phyloP scores from a whole-genome alignment of 1,140 invertebrate species.

The Drosophila seguyi region DNA sequence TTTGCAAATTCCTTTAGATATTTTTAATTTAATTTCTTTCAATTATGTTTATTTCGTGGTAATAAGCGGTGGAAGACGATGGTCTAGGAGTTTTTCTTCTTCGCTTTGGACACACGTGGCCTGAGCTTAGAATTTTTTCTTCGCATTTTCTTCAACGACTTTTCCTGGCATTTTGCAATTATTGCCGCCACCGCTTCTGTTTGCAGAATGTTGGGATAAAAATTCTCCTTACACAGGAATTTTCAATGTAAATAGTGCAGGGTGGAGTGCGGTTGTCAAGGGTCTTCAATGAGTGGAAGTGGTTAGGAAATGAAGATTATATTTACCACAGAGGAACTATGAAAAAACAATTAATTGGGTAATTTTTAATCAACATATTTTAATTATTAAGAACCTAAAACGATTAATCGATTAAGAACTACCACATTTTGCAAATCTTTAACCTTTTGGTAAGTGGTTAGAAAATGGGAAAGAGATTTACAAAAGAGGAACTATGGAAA shows the following conservation, averaged over 20 bases:
- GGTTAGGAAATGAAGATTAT: neutral
- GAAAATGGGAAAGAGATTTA: too few relatives aligned
- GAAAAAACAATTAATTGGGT: neutral
- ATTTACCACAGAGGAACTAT: neutral
- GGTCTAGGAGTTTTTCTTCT: neutral
- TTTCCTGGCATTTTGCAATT: constrained; percentile 67
- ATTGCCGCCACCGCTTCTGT: constrained; percentile 36
- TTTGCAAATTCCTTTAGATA: constrained; percentile 26
- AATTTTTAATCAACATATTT: neutral
- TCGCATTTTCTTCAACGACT: constrained; percentile 23
- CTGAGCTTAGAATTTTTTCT: constrained; percentile 9
- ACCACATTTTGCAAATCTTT: neutral
- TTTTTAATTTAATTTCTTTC: constrained; percentile 38
- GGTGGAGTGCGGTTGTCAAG: neutral
- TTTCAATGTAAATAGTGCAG: constrained; percentile 50
- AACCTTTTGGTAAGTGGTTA: neutral
- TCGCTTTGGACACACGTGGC: constrained; percentile 14
- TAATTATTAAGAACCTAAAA: neutral
- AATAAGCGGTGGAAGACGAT: neutral
- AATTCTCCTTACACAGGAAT: constrained; percentile 36
- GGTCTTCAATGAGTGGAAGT: neutral
- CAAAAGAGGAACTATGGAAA: neutral
- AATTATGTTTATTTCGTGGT: constrained; percentile 31
- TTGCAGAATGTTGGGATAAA: constrained; percentile 37
- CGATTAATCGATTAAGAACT: neutral